Conservation (phyloP, 2,113 vertebrate species). For the Onychostoma macrolepis region DNA sequence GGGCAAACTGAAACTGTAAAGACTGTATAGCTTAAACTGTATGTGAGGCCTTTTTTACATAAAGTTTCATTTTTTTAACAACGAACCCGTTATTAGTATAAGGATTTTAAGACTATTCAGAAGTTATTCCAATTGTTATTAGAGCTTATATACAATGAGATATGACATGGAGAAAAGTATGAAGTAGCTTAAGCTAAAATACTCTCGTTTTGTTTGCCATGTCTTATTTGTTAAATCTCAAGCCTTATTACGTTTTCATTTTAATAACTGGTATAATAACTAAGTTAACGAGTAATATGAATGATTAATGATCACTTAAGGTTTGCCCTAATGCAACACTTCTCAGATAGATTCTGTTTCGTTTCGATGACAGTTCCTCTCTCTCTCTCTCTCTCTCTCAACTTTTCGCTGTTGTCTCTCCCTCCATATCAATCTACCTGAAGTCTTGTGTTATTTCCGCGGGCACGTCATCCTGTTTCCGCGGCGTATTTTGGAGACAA, state of each 20-base stretch:
- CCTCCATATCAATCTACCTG: conserved; percentile 68
- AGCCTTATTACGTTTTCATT: neutral
- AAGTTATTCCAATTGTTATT: neutral
- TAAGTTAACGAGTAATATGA: neutral
- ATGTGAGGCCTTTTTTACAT: neutral
- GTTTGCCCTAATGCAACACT: conserved; percentile 8
- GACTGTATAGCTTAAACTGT: neutral
- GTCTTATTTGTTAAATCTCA: neutral
- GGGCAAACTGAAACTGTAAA: neutral
- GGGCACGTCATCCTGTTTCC: conserved; percentile 73
- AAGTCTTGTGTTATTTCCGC: conserved; percentile 78
- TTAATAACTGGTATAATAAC: neutral
- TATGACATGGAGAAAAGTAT: neutral
- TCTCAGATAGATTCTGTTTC: neutral
- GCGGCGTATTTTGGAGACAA: conserved; percentile 65
- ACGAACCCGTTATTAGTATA: neutral
- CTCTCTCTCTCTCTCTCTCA: conserved; percentile 7
- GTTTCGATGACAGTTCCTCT: neutral
- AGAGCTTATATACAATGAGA: neutral
- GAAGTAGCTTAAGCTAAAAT: neutral
- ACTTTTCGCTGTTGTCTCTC: conserved; percentile 16
- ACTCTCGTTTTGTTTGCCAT: neutral
- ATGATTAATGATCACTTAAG: neutral
- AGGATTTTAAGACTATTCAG: neutral
- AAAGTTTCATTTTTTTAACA: neutral